Base-by-base conservation (phyloP, 92 coral and sea anemone species). In the Parazoanthus atlanticus region DNA sequence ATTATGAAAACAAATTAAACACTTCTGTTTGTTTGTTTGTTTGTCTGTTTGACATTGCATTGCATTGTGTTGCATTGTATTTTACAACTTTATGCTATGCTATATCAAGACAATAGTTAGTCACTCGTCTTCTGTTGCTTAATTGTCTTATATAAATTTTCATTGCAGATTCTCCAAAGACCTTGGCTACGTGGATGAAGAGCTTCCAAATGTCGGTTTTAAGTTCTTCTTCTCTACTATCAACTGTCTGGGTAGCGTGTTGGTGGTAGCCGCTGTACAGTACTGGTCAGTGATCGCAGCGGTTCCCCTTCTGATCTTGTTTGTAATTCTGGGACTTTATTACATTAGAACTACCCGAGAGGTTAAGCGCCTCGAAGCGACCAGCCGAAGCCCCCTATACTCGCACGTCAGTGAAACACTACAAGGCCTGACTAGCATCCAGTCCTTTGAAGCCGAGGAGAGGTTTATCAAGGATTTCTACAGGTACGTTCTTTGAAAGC, bases 341-440 rank as follows among this genome's bases (percentile, higher is more conserved):
- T 90, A 90, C 56, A 72, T 79, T 36, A 90, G 89, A 86, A 86
- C 92, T 3, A 88, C 90, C 25, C 66, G 92, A 61, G 92, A 90
- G 49, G 79, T 90, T 29, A 90, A 90, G 56, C 81, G 92, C 38
- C 40, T 90, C 15, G 92, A 90, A 90, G 84, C 92, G 34, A 83
- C 67, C 9, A 34, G 77, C 76, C 92, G 92, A 34, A 90, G 92
- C 71, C 92, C 92, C 84, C 78, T 90, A 7, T 90, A 80, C 25
- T 90, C 92, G 19, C 92, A 90, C 74, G 56, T 90, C 36, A 86
- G 87, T 70, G 92, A 88, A 70, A 90, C 92, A 29, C 70, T 90
- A 13, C 90, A 90, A 79, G 92, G 92, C 4, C 72, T 90, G 30
- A 58, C 90, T n/a, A 90, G 83, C 23, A 90, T 90, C 56, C 92